Conservation (phyloP, 2,113 vertebrate species). For the Mus pahari region DNA sequence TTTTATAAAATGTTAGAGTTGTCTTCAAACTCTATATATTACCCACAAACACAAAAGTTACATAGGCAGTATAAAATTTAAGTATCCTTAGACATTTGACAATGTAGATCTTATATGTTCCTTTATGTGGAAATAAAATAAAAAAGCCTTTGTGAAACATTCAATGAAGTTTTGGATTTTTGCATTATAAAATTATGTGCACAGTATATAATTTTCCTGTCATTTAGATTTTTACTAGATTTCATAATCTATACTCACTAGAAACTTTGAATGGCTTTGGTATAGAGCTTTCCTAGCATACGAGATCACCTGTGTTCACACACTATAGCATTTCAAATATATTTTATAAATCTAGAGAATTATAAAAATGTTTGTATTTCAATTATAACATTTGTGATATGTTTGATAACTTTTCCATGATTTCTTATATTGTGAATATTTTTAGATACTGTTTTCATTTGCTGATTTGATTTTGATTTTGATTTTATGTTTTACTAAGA, state of each 20-base stretch:
- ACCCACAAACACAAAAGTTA: constrained; percentile 1
- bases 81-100: neutral
- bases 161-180: neutral
- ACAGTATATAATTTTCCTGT: neutral
- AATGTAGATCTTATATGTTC: neutral
- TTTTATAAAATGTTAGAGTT: constrained; percentile 47
- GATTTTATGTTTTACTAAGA: neutral
- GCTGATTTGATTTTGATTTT: neutral
- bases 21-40: neutral
- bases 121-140: neutral
- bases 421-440: neutral
- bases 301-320: neutral
- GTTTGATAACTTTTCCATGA: neutral
- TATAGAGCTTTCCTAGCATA: neutral
- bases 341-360: neutral
- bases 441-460: neutral
- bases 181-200: neutral
- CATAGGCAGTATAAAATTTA: neutral
- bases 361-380: neutral
- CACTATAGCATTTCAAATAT: neutral
- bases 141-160: neutral
- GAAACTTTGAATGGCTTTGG: neutral
- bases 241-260: neutral
- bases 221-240: neutral
- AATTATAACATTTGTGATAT: neutral